These are phyloP conservation scores for Limnothrissa miodon DNA, from an alignment of 2,113 vertebrate species.

Conservation along the genomic window DNA sequence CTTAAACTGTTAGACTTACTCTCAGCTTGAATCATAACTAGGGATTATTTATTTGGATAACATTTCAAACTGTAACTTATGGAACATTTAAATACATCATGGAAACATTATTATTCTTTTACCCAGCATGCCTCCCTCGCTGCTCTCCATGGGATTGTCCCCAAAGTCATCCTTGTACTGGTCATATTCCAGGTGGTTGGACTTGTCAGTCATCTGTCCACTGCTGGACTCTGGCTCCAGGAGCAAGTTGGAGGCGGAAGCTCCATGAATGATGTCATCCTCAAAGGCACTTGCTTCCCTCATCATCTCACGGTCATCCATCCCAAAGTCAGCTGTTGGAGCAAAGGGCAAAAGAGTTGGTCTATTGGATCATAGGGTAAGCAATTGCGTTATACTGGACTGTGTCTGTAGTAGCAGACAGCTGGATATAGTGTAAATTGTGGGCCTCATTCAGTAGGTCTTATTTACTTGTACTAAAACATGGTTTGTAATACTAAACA, in stretches of 20 bases:
- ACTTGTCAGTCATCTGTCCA: constrained; percentile 90
- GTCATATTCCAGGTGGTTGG: constrained; percentile 92
- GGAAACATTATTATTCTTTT: constrained; percentile 29
- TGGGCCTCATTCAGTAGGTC: no score
- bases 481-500: no score
- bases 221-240: constrained; percentile 91
- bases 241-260: constrained; percentile 87
- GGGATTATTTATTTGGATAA: no score
- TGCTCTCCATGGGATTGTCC: constrained; percentile 81
- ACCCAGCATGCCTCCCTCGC: constrained; percentile 95
- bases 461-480: no score
- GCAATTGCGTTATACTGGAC: no score
- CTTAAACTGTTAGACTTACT: no score
- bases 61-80: no score
- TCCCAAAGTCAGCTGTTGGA: constrained; percentile 90
- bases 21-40: no score
- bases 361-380: not conserved
- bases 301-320: constrained; percentile 99
- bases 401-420: no score
- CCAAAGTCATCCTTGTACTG: constrained; percentile 84
- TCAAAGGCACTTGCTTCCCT: constrained; percentile 93
- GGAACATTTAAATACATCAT: not conserved
- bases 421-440: no score
- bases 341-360: not conserved
- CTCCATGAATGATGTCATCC: constrained; percentile 91